Base-by-base conservation (phyloP, 1,140 invertebrate species). In the Sycophaga agraensis region DNA sequence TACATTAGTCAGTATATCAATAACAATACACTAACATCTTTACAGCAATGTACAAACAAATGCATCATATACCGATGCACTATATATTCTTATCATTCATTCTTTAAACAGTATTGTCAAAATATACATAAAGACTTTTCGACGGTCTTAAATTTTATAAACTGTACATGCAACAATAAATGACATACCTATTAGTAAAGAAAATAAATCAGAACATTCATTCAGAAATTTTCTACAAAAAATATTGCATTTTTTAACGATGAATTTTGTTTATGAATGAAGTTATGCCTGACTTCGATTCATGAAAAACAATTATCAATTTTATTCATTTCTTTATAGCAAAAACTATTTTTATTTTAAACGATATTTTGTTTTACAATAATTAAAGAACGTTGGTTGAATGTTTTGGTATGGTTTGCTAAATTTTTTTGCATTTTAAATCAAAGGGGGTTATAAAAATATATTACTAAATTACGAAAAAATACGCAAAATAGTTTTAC, bases 31-130 rank as follows among this genome's bases (percentile, higher is more conserved):
- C 59, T 46, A 40, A 64, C 66, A 50, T 56, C 46, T 46, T 66
- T 67, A 71, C 64, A 69, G 62, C 40, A 72, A 73, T 73, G 58
- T 74, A 74, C 70, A 74, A 72, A 70, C 58, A 64, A 69, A 71
- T 67, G 60, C 66, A 65, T 65, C 66, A 55, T 59, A 66, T 55
- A 65, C 39, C 45, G 40, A 60, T 46, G 58, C 40, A 37, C 26
- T 46, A 17, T 43, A 40, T 22, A 39, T 51, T 61, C 28, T 55
- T 16, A 46, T 42, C 53, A 31, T 42, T 14, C 26, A 48, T 42
- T 49, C 21, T 5, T 42, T 45, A 62, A 55, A 56, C 26, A 14
- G 40, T 62, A 56, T 50, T 55, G 53, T 62, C 43, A 62, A 62
- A 62, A 56, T 62, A 62, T 62, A 62, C 59, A 56, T 56, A 43